These are phyloP conservation scores for Leptodactylus fuscus DNA, from an alignment of 2,113 vertebrate species.

Conservation along the genomic window DNA sequence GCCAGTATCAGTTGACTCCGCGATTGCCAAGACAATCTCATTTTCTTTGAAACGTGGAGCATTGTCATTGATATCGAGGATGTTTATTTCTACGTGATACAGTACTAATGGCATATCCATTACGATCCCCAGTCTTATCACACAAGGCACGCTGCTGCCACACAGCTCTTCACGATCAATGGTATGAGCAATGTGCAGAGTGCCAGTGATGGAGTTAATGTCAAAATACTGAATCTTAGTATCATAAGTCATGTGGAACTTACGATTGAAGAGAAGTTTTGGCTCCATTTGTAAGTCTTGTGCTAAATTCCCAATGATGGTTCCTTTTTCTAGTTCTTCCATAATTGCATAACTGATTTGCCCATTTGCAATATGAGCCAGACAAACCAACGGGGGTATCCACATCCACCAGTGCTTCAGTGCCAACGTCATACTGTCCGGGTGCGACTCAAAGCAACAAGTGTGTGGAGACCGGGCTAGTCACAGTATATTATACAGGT, in stretches of 20 bases:
- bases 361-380: conserved; percentile 67
- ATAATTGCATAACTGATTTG: conserved; percentile 87
- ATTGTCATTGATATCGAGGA: conserved; percentile 93
- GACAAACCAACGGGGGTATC: conserved; percentile 58
- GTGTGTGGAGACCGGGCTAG: neutral
- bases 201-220: conserved; percentile 85
- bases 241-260: conserved; percentile 85
- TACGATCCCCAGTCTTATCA: conserved; percentile 87
- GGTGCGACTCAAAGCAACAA: conserved; percentile 1
- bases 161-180: conserved; percentile 92
- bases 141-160: conserved; percentile 83
- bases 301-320: conserved; percentile 89
- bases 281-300: conserved; percentile 88
- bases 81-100: conserved; percentile 90
- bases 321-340: conserved; percentile 87
- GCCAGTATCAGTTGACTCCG: conserved; percentile 87
- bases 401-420: conserved; percentile 62
- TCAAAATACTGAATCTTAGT: conserved; percentile 85
- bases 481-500: neutral
- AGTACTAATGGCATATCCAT: conserved; percentile 88
- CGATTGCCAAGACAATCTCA: conserved; percentile 88
- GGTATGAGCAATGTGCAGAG: conserved; percentile 87
- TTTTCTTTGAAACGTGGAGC: conserved; percentile 87
- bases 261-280: conserved; percentile 81
- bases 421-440: conserved; percentile 6